Evolutionary conservation across 2,888 invertebrate genomes (phyloP), one percentile per base, ranked within the genome.

Genomic region (Caenorhabditis wallacei): DNA sequence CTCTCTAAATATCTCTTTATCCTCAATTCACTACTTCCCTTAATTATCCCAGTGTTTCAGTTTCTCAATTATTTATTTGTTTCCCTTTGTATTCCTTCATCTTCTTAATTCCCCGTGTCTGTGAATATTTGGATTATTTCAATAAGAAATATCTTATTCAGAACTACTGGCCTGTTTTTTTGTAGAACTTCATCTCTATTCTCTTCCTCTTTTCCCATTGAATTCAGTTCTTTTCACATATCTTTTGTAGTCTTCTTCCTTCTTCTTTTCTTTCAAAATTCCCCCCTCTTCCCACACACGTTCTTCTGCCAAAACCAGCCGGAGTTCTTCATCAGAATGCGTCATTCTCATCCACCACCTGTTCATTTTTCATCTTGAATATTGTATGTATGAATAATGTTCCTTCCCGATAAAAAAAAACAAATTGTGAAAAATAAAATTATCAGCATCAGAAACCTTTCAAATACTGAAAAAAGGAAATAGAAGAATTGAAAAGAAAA

Each of bases 221-320:
- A 68, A 30, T 78, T 78, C 78, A 78, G 78, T 69, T 78, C n/a
- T n/a, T n/a, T 37, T 51, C 69, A 69, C 78, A 78, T 70, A 78
- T 78, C 69, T 61, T 59, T 40, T 40, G 53, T 66, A 75, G 35
- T 66, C 51, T 22, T 56, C 53, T 46, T 53, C 10, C 51, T 22
- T 56, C 53, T 46, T 53, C 10, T 35, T 22, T 13, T 66, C 35
- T 66, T 26, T 66, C 35, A 46, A 30, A 54, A 10, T 2, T 59
- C 20, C 40, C 40, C n/a, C n/a, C n/a, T n/a, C n/a, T n/a, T n/a
- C n/a, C n/a, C n/a, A n/a, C n/a, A n/a, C n/a, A n/a, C 48, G 72
- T 72, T 63, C 64, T 74, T 76, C 75, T 76, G 75, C 75, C 75
- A 76, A 76, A 48, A 76, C 30, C 75, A 76, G 69, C 70, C 57